phyloP scores from a whole-genome alignment of 2,888 invertebrate species.

The Aquatica leii region DNA sequence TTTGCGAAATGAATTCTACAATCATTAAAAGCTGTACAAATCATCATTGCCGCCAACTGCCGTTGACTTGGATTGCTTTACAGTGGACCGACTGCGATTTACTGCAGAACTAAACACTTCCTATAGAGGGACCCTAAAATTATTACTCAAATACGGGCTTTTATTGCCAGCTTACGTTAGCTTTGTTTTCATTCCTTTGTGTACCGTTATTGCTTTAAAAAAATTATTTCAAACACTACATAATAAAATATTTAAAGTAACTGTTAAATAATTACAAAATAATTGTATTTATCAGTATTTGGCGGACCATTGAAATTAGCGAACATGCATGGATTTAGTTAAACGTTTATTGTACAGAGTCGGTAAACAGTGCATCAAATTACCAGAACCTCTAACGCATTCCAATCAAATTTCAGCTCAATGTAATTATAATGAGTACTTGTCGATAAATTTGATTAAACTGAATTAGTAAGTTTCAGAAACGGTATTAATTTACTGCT shows the following conservation, averaged over 20 bases:
- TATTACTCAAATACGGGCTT: constrained; percentile 45
- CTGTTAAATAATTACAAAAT: too few species aligned
- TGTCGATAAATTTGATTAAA: too few species aligned
- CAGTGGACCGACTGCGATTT: constrained; percentile 56
- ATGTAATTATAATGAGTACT: too few species aligned
- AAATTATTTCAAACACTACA: too few species aligned
- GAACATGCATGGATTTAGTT: background rate
- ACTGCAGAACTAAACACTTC: constrained; percentile 56
- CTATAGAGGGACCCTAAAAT: constrained; percentile 45
- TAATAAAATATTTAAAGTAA: too few species aligned
- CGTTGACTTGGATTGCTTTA: constrained; percentile 58
- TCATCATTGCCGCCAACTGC: constrained; percentile 58
- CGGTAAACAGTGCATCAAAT: background rate
- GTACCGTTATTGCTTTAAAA: constrained; percentile 17
- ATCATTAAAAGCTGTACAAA: constrained; percentile 58
- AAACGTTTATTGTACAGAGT: constrained; percentile 15
- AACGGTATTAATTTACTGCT: too few species aligned
- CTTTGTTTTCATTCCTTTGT: constrained; percentile 21
- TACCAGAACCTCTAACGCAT: background rate
- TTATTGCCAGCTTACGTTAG: constrained; percentile 43
- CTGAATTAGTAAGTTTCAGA: too few species aligned
- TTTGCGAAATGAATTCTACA: constrained; percentile 46
- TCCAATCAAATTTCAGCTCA: constrained; percentile 2
- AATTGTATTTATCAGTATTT: too few species aligned
- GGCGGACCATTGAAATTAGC: background rate